Conservation (phyloP, 2,113 vertebrate species). For the Aramus guarauna region DNA sequence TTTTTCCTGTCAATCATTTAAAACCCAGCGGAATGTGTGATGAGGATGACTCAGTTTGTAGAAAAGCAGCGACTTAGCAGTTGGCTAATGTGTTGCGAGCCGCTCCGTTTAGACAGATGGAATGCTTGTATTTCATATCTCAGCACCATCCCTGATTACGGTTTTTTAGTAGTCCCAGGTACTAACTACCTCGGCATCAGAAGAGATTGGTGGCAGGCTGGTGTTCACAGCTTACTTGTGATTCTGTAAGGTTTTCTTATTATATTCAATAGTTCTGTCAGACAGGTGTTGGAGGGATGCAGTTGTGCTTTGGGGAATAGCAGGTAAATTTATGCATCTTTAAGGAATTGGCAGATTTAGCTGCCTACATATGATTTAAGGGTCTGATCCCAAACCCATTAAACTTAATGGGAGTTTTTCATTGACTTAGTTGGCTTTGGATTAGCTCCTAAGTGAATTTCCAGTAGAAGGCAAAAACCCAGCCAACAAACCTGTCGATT, state of each 20-base stretch:
- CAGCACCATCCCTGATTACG: background rate
- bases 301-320: slow-evolving; percentile 52
- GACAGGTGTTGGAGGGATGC: slow-evolving; percentile 57
- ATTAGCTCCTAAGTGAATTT: slow-evolving; percentile 65
- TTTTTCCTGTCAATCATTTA: slow-evolving; percentile 57
- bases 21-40: slow-evolving; percentile 51
- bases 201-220: slow-evolving; percentile 43
- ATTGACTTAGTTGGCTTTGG: slow-evolving; percentile 63
- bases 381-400: slow-evolving; percentile 55
- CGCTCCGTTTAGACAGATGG: slow-evolving; percentile 35
- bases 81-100: slow-evolving; percentile 58
- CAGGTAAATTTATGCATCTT: slow-evolving; percentile 63
- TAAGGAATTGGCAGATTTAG: slow-evolving; percentile 66
- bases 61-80: slow-evolving; percentile 55
- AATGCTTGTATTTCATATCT: slow-evolving; percentile 34
- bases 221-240: slow-evolving; percentile 53
- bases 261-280: slow-evolving; percentile 48
- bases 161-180: slow-evolving; percentile 24
- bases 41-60: slow-evolving; percentile 57
- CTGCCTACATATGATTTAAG: slow-evolving; percentile 58
- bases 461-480: slow-evolving; percentile 56
- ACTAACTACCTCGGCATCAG: background rate
- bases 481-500: slow-evolving; percentile 54
- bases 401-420: slow-evolving; percentile 62
- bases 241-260: slow-evolving; percentile 60